Conservation (phyloP, 1,140 invertebrate genomes). For the Sesamia nonagrioides region DNA sequence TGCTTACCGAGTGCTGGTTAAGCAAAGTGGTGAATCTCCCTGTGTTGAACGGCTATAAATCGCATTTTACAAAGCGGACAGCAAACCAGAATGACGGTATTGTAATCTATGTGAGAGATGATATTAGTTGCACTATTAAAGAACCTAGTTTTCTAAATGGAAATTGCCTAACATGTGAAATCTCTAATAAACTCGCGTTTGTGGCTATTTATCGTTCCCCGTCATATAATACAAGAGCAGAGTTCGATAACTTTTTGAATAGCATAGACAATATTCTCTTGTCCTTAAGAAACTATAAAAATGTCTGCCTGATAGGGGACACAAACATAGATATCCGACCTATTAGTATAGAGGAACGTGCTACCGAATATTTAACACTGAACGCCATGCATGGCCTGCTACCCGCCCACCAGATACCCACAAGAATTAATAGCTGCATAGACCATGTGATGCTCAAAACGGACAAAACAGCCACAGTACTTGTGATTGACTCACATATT, state of each 20-base stretch:
- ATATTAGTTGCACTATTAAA: no score
- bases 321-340: not conserved
- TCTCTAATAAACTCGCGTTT: not conserved
- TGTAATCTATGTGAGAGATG: no score
- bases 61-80: no score
- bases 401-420: not conserved
- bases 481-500: no score
- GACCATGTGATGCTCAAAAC: no score
- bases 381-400: not conserved
- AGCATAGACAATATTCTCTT: not conserved
- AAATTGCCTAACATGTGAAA: slow-evolving; percentile 1
- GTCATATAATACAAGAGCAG: not conserved
- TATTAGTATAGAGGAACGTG: not conserved
- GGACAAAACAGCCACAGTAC: no score
- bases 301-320: not conserved
- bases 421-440: no score
- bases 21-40: no score
- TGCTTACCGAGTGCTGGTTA: no score
- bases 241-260: not conserved
- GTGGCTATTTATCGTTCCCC: not conserved
- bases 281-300: not conserved
- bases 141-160: not conserved
- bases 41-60: no score
- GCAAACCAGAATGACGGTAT: no score
- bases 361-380: not conserved